Percentiles rank a stretch among this genome's conserved stretches.
phyloP scores from a whole-genome alignment of 1,140 invertebrate genomes.

The Frieseomelitta varia region DNA sequence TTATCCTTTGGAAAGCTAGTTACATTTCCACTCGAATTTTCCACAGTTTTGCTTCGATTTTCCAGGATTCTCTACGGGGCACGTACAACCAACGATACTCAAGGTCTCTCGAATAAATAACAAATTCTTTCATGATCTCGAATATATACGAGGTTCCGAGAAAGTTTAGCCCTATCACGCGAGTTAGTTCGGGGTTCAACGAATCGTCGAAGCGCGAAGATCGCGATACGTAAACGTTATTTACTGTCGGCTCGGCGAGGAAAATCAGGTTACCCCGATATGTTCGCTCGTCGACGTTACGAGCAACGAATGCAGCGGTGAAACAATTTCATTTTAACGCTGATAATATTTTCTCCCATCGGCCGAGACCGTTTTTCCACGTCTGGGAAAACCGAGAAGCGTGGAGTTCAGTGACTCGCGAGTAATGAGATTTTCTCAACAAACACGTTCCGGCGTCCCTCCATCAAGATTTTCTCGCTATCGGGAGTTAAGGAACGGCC shows the following conservation, averaged over 20 bases:
- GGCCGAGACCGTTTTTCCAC: neutral
- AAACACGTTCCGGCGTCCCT: neutral
- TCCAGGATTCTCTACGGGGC: neutral
- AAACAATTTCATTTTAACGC: neutral
- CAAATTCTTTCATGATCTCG: neutral
- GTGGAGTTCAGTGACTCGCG: slow-evolving; percentile 1
- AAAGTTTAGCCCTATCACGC: neutral
- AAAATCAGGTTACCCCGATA: slow-evolving; percentile 4
- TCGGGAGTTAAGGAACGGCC: neutral
- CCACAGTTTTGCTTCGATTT: fast-evolving
- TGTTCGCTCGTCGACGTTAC: neutral
- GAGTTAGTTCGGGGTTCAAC: slow-evolving; percentile 2
- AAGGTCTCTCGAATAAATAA: neutral
- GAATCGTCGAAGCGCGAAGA: neutral
- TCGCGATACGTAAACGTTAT: neutral
- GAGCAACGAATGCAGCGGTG: neutral
- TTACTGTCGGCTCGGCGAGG: neutral
- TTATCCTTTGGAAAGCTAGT: too few relatives aligned
- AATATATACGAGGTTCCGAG: neutral
- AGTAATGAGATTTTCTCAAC: slow-evolving; percentile 17
- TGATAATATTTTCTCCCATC: neutral
- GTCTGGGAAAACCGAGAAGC: neutral
- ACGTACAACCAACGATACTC: neutral
- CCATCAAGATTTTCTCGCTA: neutral
- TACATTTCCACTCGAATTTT: neutral